Evolutionary conservation across 2,113 vertebrate genomes (phyloP), one percentile per base, ranked within the genome.

Genomic region (Vireo altiloquus): DNA sequence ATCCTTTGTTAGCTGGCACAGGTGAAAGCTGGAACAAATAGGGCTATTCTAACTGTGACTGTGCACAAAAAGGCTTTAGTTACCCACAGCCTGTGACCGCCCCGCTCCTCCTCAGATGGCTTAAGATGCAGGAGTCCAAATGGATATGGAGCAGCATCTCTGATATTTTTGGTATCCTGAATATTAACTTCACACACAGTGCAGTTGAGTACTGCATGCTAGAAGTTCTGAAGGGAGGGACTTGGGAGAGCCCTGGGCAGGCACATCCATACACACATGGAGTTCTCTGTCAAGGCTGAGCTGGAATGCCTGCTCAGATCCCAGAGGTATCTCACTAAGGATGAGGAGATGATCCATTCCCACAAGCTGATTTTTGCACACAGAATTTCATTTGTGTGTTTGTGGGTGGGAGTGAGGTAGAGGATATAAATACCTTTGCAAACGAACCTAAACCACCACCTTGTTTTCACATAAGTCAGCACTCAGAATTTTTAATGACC

Each of bases 11-110:
- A 65, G 11, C 25, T 1, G 2, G 20, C 42, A n/a, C 11, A 46
- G 35, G 11, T 65, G n/a, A 69, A 74, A 80, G 53, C 52, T 83
- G 60, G 46, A 76, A 53, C 10, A 87, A 64, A 56, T 1, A 2
- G 15, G 6, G 39, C 60, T 70, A 1, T 57, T 91, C 42, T 52
- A 28, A 25, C 17, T 44, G 46, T 22, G 39, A n/a, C 33, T 59
- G 20, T 77, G 61, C 22, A 24, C 35, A 44, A 37, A 63, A 89
- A 46, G 24, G 10, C 39, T 72, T 39, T 46, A 57, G 37, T 69
- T 87, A 61, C 13, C 44, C 39, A 18, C 10, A 59, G 33, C 24
- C 47, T 76, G 44, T 1, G 10, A 25, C 20, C 0, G 0, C 10
- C 13, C 16, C 2, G 1, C 11, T 65, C 16, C 60, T 91, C 14